Evolutionary conservation across 1,140 invertebrate species (phyloP), one percentile per base, ranked within the genome.

Genomic region (Achroia grisella): DNA sequence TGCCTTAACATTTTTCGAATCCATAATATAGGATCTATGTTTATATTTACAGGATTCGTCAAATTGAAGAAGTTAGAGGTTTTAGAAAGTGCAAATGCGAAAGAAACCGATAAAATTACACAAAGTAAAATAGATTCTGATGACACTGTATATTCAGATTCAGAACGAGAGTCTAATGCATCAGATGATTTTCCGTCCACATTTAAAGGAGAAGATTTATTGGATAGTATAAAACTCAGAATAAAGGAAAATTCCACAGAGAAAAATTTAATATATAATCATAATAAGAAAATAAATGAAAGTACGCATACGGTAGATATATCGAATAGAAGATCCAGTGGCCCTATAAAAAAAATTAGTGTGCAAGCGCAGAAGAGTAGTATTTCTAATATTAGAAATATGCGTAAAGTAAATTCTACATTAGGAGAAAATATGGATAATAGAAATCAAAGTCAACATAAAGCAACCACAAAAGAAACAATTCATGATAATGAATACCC

Each of bases 21-120:
- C n/a, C n/a, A n/a, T n/a, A n/a, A n/a, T n/a, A n/a, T n/a, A n/a
- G 6, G 17, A 23, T 23, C 6, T 23, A 3, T 23, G 17, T 23
- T 3, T 23, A n/a, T 35, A 15, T 44, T 76, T 74, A 36, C 63
- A 90, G 89, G 89, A n/a, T 90, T 86, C 42, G 82, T 89, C 2
- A 86, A 86, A 46, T 69, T 90, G 10, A 86, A 84, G 47, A 75
- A 86, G 49, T 51, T 88, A 34, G 86, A 89, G 49, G 78, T 88
- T 11, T 66, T 83, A 43, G 84, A 80, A 52, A 86, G 81, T 27
- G 62, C 54, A 0, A 39, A 66, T 5, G 67, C 57, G 0, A 74
- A 81, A 50, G 76, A 85, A 48, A 43, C 47, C 46, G 65, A 65
- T 37, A 36, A 39, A n/a, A 57, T 56, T 23, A 41, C 48, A 11